phyloP scores from a whole-genome alignment of 2,888 invertebrate species.

The Rotaria socialis region DNA sequence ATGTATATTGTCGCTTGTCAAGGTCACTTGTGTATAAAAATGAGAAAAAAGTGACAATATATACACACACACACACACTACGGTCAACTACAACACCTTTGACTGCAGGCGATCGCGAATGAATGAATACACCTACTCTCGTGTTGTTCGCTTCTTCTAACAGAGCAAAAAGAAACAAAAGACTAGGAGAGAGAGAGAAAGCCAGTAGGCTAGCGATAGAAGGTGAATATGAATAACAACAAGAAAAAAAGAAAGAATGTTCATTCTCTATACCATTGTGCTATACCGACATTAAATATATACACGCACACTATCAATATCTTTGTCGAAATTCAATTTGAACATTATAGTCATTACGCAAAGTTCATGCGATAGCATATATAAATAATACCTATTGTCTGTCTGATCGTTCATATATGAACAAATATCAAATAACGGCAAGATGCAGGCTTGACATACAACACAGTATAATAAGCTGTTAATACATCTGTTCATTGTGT shows the following conservation, averaged over 20 bases:
- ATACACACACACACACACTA: not conserved
- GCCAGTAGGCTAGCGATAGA: not conserved
- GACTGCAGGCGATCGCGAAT: not conserved
- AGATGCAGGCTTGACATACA: not conserved
- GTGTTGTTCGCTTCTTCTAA: not conserved
- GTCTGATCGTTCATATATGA: not conserved
- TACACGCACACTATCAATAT: not conserved
- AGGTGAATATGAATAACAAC: not conserved
- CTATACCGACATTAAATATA: not conserved
- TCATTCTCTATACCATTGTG: not conserved
- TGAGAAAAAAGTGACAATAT: not conserved
- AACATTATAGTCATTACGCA: not conserved
- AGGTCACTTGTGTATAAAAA: not conserved
- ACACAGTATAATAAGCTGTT: not conserved
- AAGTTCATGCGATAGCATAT: not conserved
- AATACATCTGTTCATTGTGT: not conserved
- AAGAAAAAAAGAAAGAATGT: not conserved
- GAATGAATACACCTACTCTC: not conserved
- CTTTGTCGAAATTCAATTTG: not conserved
- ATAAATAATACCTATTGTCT: not conserved
- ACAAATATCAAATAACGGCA: not conserved
- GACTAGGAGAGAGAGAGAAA: not conserved
- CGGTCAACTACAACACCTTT: conserved; percentile 10
- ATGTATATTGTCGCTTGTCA: not conserved
- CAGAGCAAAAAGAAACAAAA: not conserved